Evolutionary conservation across 2,113 vertebrate species (phyloP), one percentile per base, ranked within the genome.

Genomic region (Edolisoma coerulescens): DNA sequence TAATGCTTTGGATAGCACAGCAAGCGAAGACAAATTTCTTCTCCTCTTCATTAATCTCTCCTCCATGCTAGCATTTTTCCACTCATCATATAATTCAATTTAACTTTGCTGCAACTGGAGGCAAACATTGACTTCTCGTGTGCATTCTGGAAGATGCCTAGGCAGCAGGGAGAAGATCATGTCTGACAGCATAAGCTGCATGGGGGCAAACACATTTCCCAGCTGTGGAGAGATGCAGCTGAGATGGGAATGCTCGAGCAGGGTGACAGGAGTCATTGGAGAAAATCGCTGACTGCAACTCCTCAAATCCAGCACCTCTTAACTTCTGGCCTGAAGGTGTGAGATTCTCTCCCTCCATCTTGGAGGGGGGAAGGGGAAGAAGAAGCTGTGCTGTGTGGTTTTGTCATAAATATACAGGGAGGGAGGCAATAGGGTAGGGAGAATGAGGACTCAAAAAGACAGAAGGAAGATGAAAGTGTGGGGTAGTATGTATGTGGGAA

Each of bases 51-150:
- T 76, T n/a, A 39, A 11, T 33, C 44, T 68, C 28, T 69, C 27
- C 45, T 50, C 27, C 33, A 30, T 21, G 24, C 33, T 30, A 45
- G 28, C 33, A 44, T n/a, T 65, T 65, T 0, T 1, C 10, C 10
- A 16, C 52, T 70, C n/a, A 7, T 26, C 42, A 17, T 37, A 39
- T 30, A 60, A 52, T 57, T 53, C n/a, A 27, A 57, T 70, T 61
- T 32, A 33, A 28, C n/a, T 42, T 70, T 47, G 10, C 54, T 78
- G 30, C n/a, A 56, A 4, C 17, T 6, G 37, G 22, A 91, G 41
- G 30, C 50, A 73, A 78, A 65, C 0, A 0, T 2, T 65, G 63
- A 21, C 52, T 65, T 74, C 13, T 37, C 0, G 0, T 16, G 16
- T 23, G 52, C 32, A 3, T 65, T 82, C 30, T 56, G 54, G 82